Conservation (phyloP, 2,797 vertebrate genomes). For the Sebastes steindachneri region DNA sequence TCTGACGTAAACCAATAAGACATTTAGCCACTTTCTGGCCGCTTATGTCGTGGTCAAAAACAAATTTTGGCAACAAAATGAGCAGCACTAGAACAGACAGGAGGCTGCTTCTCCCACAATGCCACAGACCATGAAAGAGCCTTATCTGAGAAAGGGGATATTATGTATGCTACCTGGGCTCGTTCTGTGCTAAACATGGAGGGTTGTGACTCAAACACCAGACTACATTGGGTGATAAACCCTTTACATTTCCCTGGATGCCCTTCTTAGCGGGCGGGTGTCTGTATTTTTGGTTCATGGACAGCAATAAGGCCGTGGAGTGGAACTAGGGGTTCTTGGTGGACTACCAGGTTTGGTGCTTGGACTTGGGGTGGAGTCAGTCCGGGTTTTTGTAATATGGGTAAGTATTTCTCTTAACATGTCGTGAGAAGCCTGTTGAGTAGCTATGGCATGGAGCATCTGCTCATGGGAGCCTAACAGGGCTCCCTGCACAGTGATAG, state of each 20-base stretch:
- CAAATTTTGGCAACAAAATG: background rate
- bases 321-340: background rate
- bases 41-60: background rate
- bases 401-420: background rate
- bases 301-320: background rate
- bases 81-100: background rate
- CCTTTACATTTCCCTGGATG: background rate
- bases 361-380: background rate
- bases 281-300: background rate
- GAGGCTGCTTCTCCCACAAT: background rate
- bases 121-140: background rate
- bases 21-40: background rate
- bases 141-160: background rate
- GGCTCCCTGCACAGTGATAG: too few species aligned
- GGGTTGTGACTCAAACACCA: background rate
- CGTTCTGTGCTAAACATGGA: background rate
- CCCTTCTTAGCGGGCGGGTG: fast-evolving
- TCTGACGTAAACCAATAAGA: background rate
- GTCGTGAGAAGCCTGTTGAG: too few species aligned
- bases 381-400: fast-evolving
- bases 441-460: background rate
- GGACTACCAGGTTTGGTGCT: background rate
- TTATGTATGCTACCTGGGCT: background rate
- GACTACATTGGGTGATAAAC: background rate
- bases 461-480: fast-evolving